Percentiles rank a stretch among this genome's conserved stretches.
Evolutionary conservation across 1,140 invertebrate genomes (phyloP).

Genomic region (Camponotus vicinus): DNA sequence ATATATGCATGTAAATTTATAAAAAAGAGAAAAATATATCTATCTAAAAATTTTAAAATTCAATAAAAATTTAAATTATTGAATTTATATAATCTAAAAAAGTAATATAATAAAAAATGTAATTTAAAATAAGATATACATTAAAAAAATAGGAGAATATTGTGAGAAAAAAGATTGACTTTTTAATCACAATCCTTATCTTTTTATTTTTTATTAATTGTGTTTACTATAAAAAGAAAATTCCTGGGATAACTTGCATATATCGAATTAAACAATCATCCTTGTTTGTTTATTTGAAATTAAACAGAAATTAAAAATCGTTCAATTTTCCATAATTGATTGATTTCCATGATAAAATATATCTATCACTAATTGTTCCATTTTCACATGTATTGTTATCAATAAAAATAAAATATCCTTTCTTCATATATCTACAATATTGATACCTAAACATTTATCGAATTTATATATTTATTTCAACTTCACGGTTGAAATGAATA

Average conservation of each 20-base stretch:
- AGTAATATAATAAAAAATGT: too few species aligned
- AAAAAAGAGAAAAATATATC: too few species aligned
- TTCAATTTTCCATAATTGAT: conserved; percentile 4
- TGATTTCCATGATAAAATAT: neutral
- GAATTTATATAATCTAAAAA: too few species aligned
- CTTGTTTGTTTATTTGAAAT: conserved; percentile 5
- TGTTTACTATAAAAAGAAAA: neutral
- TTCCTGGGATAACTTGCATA: conserved; percentile 10
- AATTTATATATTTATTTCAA: conserved; percentile 6
- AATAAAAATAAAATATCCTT: conserved; percentile 1
- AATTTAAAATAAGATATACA: too few species aligned
- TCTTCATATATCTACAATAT: neutral
- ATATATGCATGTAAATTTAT: too few species aligned
- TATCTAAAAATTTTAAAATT: too few species aligned
- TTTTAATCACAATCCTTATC: too few species aligned
- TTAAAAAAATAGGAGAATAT: too few species aligned
- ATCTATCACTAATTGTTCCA: neutral
- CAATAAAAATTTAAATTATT: too few species aligned
- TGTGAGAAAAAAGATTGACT: too few species aligned
- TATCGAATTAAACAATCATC: neutral
- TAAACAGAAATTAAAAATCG: conserved; percentile 2
- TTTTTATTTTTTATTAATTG: neutral
- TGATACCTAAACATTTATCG: neutral
- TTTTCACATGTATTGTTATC: neutral
- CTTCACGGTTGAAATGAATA: neutral